Conservation (phyloP, 2,888 invertebrate genomes). For the Erebia aethiops region DNA sequence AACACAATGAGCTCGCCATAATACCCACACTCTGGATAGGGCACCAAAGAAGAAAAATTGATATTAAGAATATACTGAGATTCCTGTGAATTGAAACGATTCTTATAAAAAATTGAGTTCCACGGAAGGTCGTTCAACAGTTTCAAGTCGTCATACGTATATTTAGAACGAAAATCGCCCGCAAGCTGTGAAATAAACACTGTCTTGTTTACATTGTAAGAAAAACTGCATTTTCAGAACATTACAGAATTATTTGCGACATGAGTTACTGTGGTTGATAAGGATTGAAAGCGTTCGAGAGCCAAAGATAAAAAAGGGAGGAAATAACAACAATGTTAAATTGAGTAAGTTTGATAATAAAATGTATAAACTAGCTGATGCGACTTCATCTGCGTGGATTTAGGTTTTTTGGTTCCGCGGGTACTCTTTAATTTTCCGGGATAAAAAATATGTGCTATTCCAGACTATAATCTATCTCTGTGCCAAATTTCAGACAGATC, state of each 20-base stretch:
- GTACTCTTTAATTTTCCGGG: too few species aligned
- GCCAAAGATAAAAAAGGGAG: background rate
- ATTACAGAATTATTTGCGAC: conserved; percentile 10
- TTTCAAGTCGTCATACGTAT: conserved; percentile 35
- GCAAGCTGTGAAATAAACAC: conserved; percentile 20
- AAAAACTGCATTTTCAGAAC: conserved; percentile 30
- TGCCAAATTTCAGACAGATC: too few species aligned
- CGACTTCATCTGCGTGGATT: too few species aligned
- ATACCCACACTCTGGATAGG: too few species aligned
- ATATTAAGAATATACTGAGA: background rate
- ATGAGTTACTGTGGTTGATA: background rate
- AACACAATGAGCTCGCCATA: too few species aligned
- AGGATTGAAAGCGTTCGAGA: background rate
- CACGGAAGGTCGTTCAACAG: conserved; percentile 25
- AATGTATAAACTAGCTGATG: too few species aligned
- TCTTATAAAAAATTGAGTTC: conserved; percentile 23
- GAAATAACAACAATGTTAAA: too few species aligned
- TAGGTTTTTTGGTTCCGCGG: too few species aligned
- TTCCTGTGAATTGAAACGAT: background rate
- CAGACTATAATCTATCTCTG: too few species aligned
- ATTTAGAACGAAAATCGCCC: conserved; percentile 32
- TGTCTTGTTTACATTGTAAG: conserved; percentile 32
- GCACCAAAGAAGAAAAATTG: too few species aligned
- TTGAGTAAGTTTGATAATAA: too few species aligned
- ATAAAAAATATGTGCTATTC: too few species aligned